These are phyloP conservation scores for Hoplodrina blanda DNA, from an alignment of 2,888 invertebrate genomes.

Conservation along the genomic window DNA sequence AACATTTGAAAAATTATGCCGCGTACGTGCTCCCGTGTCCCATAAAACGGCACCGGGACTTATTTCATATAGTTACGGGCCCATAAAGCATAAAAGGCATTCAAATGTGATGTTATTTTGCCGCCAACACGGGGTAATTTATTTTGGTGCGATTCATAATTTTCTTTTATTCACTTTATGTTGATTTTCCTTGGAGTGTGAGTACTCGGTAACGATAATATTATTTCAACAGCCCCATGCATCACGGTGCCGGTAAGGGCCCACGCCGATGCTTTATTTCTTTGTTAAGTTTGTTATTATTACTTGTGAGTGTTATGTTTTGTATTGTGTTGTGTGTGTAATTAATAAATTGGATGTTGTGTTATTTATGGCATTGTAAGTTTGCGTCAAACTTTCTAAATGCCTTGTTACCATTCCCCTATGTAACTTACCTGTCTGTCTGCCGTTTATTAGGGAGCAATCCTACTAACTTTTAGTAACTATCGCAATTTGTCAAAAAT, in stretches of 20 bases:
- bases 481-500: no score
- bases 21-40: conserved; percentile 87
- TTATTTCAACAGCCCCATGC: conserved; percentile 89
- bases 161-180: conserved; percentile 91
- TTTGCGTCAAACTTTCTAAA: background rate
- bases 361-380: conserved; percentile 7
- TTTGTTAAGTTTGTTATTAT: conserved; percentile 83
- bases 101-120: conserved; percentile 91
- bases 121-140: conserved; percentile 90
- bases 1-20: conserved; percentile 86
- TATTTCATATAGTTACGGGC: conserved; percentile 89
- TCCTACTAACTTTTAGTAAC: no score
- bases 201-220: conserved; percentile 90
- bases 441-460: no score
- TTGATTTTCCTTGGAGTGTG: conserved; percentile 90
- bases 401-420: background rate
- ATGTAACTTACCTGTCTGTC: no score
- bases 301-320: conserved; percentile 66
- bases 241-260: conserved; percentile 77
- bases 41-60: conserved; percentile 86
- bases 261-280: conserved; percentile 81
- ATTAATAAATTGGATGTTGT: conserved; percentile 55
- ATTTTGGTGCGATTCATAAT: conserved; percentile 90
- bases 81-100: conserved; percentile 91
- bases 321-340: conserved; percentile 57